phyloP scores from a whole-genome alignment of 2,888 invertebrate genomes.

The Neocrepidodera transversa region DNA sequence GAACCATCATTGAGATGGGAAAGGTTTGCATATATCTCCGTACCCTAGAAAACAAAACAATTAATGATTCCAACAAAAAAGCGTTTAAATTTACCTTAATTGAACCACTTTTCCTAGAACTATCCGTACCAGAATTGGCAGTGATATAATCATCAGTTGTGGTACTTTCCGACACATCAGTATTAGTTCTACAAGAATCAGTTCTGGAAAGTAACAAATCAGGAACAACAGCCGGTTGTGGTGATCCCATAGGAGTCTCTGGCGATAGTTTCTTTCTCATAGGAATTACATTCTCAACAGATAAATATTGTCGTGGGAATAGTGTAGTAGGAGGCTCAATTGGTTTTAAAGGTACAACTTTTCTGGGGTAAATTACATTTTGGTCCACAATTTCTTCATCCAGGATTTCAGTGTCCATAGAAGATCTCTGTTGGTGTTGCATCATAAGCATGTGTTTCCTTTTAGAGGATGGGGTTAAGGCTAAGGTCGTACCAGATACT shows the following conservation, averaged over 20 bases:
- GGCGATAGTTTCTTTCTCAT: slow-evolving; percentile 28
- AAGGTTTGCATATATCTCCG: slow-evolving; percentile 35
- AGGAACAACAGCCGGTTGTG: slow-evolving; percentile 55
- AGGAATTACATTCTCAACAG: slow-evolving; percentile 23
- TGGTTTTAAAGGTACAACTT: slow-evolving; percentile 18
- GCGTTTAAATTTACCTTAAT: slow-evolving; percentile 65
- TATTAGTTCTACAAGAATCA: slow-evolving; percentile 76
- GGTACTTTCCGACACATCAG: slow-evolving; percentile 87
- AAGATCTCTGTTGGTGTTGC: slow-evolving; percentile 86
- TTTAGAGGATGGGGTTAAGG: slow-evolving; percentile 78
- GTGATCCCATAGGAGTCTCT: slow-evolving; percentile 51
- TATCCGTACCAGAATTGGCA: slow-evolving; percentile 75
- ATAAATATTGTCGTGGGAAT: slow-evolving; percentile 28
- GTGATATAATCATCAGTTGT: slow-evolving; percentile 88
- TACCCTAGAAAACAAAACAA: slow-evolving; percentile 28
- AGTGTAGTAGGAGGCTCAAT: slow-evolving; percentile 5
- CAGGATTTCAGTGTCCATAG: slow-evolving; percentile 83
- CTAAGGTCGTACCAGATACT: slow-evolving; percentile 64
- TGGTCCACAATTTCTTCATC: slow-evolving; percentile 75
- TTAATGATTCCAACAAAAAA: too few relatives aligned
- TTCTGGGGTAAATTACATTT: slow-evolving; percentile 35
- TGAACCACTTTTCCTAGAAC: slow-evolving; percentile 70
- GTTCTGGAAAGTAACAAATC: slow-evolving; percentile 69
- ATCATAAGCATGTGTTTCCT: slow-evolving; percentile 78
- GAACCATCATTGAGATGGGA: slow-evolving; percentile 72